Evolutionary conservation across 2,113 vertebrate genomes (phyloP).

Genomic region (Dermatemys mawii): DNA sequence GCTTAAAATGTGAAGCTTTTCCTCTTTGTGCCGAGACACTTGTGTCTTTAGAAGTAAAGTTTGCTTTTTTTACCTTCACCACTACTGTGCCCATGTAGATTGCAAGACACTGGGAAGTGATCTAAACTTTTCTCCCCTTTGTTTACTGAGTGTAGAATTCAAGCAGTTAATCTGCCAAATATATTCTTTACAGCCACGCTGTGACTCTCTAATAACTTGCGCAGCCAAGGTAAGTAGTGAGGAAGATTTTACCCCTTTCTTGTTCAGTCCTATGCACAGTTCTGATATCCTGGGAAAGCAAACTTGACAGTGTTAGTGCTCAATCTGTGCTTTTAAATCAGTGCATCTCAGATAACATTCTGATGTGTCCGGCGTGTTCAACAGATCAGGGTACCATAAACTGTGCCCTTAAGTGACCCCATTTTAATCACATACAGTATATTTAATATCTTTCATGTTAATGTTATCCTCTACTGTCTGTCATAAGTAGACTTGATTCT

Average conservation of each 20-base stretch:
- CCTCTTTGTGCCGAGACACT: neutral
- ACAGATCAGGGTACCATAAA: neutral
- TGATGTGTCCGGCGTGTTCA: neutral
- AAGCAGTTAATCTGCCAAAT: neutral
- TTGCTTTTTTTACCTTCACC: neutral
- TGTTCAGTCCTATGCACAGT: neutral
- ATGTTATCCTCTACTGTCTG: neutral
- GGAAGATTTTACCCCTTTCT: neutral
- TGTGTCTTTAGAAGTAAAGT: neutral
- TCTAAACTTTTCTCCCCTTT: neutral
- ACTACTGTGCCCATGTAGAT: fast-evolving
- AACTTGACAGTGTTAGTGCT: neutral
- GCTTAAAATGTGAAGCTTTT: neutral
- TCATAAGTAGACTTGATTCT: neutral
- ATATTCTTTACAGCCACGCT: fast-evolving
- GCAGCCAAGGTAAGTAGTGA: neutral
- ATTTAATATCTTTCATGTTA: fast-evolving
- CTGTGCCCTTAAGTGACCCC: neutral
- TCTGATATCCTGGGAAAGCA: neutral
- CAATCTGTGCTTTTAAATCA: fast-evolving
- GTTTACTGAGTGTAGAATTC: neutral
- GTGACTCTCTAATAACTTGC: fast-evolving
- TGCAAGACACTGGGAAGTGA: neutral
- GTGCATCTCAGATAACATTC: fast-evolving
- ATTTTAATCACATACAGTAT: neutral